Conservation (phyloP, 2,888 invertebrate genomes). For the Polydesmus complanatus region DNA sequence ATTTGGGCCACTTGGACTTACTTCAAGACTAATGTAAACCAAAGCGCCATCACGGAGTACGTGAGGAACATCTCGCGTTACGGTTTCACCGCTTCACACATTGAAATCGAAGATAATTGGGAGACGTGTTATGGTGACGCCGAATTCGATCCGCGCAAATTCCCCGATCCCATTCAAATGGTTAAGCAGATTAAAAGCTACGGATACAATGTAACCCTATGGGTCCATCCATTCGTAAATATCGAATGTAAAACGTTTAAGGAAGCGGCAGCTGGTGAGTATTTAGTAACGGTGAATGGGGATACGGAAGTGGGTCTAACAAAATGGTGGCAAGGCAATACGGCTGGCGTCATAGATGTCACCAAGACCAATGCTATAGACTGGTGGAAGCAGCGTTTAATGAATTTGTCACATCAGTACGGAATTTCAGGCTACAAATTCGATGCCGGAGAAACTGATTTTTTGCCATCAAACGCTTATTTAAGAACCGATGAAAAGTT, state of each 20-base stretch:
- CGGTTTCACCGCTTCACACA: slow-evolving; percentile 45
- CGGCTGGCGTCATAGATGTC: slow-evolving; percentile 50
- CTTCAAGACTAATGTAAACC: slow-evolving; percentile 52
- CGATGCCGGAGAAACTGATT: slow-evolving; percentile 63
- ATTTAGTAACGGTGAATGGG: slow-evolving; percentile 34
- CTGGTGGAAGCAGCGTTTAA: slow-evolving; percentile 33
- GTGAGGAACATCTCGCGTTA: slow-evolving; percentile 50
- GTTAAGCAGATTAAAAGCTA: slow-evolving; percentile 24
- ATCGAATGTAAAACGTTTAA: slow-evolving; percentile 25
- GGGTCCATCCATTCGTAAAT: slow-evolving; percentile 30
- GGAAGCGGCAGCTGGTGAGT: slow-evolving; percentile 29
- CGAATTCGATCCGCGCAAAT: slow-evolving; percentile 29
- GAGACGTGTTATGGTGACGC: slow-evolving; percentile 31
- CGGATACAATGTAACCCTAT: slow-evolving; percentile 25
- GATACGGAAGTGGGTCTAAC: slow-evolving; percentile 24
- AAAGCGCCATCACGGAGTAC: slow-evolving; percentile 41
- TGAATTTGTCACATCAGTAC: slow-evolving; percentile 41
- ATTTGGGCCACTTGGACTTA: slow-evolving; percentile 82
- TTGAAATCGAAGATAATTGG: slow-evolving; percentile 37
- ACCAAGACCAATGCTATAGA: slow-evolving; percentile 49
- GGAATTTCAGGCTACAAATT: slow-evolving; percentile 65
- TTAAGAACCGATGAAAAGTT: slow-evolving; percentile 21
- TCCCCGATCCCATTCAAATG: slow-evolving; percentile 28
- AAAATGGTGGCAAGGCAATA: slow-evolving; percentile 39
- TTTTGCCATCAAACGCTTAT: slow-evolving; percentile 39